phyloP scores from a whole-genome alignment of 2,113 vertebrate species.

The Callopanchax toddi region DNA sequence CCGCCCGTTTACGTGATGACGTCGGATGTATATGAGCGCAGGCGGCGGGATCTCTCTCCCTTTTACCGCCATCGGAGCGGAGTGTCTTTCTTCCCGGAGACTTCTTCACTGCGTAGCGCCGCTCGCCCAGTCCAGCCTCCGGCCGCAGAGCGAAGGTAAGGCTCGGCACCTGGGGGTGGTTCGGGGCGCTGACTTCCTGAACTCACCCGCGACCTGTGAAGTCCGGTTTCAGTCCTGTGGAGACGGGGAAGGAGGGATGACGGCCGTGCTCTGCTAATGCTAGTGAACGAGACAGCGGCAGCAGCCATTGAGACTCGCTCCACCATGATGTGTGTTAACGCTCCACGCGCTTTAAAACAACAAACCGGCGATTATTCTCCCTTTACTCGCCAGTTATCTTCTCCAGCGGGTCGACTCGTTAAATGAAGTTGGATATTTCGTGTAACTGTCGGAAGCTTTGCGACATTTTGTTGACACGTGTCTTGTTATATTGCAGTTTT shows the following conservation, averaged over 20 bases:
- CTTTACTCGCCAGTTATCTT: accelerated
- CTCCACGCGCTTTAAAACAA: slow-evolving; percentile 31
- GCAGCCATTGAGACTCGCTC: slow-evolving; percentile 76
- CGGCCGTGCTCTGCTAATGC: slow-evolving; percentile 55
- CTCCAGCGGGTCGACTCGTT: accelerated
- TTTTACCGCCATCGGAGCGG: slow-evolving; percentile 91
- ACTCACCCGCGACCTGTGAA: neutral
- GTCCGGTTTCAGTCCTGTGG: neutral
- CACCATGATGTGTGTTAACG: slow-evolving; percentile 72
- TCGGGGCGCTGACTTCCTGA: neutral
- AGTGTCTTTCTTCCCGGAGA: slow-evolving; percentile 79
- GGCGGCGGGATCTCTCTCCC: slow-evolving; percentile 89
- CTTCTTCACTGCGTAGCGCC: slow-evolving; percentile 78
- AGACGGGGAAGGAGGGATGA: slow-evolving; percentile 11
- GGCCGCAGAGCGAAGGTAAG: slow-evolving; percentile 71
- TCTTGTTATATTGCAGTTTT: slow-evolving; percentile 36
- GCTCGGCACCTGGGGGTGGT: neutral
- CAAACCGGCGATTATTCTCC: neutral
- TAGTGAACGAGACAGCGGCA: slow-evolving; percentile 54
- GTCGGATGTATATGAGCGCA: slow-evolving; percentile 93
- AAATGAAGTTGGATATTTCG: neutral
- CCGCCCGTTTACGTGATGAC: slow-evolving; percentile 88
- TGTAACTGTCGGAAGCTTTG: neutral
- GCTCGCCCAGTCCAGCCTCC: slow-evolving; percentile 49
- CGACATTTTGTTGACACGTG: slow-evolving; percentile 57